Evolutionary conservation across 2,888 invertebrate species (phyloP).

Genomic region (Ichneumon xanthorius): DNA sequence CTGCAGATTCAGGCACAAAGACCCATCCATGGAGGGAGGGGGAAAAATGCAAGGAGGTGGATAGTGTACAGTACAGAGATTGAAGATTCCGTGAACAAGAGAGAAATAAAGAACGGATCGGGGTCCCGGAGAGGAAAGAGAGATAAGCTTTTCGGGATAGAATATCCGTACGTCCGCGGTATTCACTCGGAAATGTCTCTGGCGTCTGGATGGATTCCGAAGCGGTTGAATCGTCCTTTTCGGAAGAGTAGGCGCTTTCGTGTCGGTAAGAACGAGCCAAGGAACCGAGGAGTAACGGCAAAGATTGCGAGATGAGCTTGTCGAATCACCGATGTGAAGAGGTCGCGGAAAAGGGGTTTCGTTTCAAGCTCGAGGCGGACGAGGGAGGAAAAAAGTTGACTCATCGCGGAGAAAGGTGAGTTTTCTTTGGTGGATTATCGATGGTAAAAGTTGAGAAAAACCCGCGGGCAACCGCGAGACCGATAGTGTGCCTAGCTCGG

Average conservation of each 20-base stretch:
- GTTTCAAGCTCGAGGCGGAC: background rate
- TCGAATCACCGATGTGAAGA: constrained; percentile 33
- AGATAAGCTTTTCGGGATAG: constrained; percentile 42
- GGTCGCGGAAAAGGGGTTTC: constrained; percentile 36
- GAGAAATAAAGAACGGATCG: constrained; percentile 33
- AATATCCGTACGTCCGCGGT: constrained; percentile 9
- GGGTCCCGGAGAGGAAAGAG: constrained; percentile 7
- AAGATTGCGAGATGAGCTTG: constrained; percentile 18
- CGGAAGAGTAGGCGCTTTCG: constrained; percentile 11
- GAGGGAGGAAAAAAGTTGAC: background rate
- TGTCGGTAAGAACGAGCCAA: constrained; percentile 20
- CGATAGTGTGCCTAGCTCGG: constrained; percentile 6
- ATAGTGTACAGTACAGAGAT: constrained; percentile 27
- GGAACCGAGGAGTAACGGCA: background rate
- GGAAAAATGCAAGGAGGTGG: constrained; percentile 10
- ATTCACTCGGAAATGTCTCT: constrained; percentile 50
- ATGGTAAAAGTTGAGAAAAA: constrained; percentile 2
- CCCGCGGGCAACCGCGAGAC: background rate
- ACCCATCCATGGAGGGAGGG: background rate
- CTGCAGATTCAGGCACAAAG: constrained; percentile 28
- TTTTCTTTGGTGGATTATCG: constrained; percentile 14
- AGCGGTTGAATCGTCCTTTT: constrained; percentile 26
- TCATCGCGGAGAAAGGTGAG: constrained; percentile 4
- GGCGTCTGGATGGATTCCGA: constrained; percentile 17
- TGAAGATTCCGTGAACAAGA: constrained; percentile 35